Evolutionary conservation across 2,888 invertebrate species (phyloP).

Genomic region (Trichacis sp.): DNA sequence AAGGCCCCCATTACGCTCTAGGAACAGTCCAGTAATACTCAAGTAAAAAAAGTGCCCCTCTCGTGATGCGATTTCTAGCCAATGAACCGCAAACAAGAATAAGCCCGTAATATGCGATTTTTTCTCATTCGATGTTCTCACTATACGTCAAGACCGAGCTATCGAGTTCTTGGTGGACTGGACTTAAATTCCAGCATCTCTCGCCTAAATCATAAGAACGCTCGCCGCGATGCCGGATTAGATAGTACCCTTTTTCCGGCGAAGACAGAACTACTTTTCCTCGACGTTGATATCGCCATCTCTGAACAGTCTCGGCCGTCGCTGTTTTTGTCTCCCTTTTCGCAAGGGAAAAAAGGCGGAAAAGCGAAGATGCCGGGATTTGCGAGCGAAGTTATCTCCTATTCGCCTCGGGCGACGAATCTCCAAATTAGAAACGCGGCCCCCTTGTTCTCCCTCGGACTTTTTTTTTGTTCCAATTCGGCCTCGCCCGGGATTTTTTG

Average conservation of each 20-base stretch:
- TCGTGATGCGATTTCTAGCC: too few species aligned
- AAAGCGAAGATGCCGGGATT: slow-evolving; percentile 57
- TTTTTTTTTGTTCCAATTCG: too few species aligned
- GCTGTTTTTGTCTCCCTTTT: slow-evolving; percentile 27
- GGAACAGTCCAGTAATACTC: too few species aligned
- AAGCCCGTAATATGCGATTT: too few species aligned
- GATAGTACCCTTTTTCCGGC: slow-evolving; percentile 35
- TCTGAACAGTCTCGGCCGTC: slow-evolving; percentile 41
- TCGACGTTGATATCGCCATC: slow-evolving; percentile 48
- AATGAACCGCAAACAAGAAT: background rate
- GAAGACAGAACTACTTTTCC: slow-evolving; percentile 23
- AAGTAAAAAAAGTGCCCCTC: too few species aligned
- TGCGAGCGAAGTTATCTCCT: slow-evolving; percentile 72
- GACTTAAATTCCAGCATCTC: slow-evolving; percentile 42
- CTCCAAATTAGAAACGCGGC: slow-evolving; percentile 71
- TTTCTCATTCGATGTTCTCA: too few species aligned
- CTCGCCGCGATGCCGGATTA: slow-evolving; percentile 39
- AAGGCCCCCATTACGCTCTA: too few species aligned
- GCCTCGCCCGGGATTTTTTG: too few species aligned
- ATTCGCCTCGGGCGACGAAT: slow-evolving; percentile 73
- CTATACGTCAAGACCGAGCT: slow-evolving; percentile 37
- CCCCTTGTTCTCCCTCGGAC: slow-evolving; percentile 31
- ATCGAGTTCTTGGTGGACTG: slow-evolving; percentile 54
- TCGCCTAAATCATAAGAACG: slow-evolving; percentile 46
- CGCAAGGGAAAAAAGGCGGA: slow-evolving; percentile 36